Conservation (phyloP, 2,888 invertebrate genomes). For the Apoda limacodes region DNA sequence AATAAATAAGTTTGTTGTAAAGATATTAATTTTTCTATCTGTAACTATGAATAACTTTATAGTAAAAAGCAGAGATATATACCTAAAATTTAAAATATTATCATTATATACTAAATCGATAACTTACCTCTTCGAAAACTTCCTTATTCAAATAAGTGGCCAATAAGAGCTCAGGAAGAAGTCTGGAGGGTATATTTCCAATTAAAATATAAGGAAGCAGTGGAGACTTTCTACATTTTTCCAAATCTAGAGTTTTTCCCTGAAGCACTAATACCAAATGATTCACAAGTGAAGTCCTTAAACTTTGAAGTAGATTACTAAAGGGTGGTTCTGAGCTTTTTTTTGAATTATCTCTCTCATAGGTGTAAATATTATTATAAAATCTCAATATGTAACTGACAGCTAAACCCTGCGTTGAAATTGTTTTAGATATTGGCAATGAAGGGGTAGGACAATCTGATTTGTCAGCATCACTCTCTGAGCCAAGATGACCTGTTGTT, state of each 20-base stretch:
- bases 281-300: slow-evolving; percentile 65
- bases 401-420: slow-evolving; percentile 51
- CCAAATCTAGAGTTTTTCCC: slow-evolving; percentile 64
- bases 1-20: too few species aligned
- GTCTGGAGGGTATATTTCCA: slow-evolving; percentile 79
- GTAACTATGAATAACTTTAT: too few species aligned
- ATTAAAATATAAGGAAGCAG: slow-evolving; percentile 76
- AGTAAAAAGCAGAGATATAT: too few species aligned
- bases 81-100: too few species aligned
- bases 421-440: slow-evolving; percentile 49
- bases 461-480: slow-evolving; percentile 45
- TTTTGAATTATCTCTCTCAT: slow-evolving; percentile 82
- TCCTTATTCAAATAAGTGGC: slow-evolving; percentile 72
- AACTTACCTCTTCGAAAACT: slow-evolving; percentile 64
- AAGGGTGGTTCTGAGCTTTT: slow-evolving; percentile 80
- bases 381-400: slow-evolving; percentile 58
- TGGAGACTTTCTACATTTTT: slow-evolving; percentile 70
- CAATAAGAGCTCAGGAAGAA: slow-evolving; percentile 75
- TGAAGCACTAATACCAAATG: slow-evolving; percentile 71
- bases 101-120: too few species aligned
- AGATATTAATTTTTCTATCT: too few species aligned
- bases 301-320: slow-evolving; percentile 72
- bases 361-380: slow-evolving; percentile 78
- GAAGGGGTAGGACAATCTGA: slow-evolving; percentile 56
- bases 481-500: slow-evolving; percentile 38